Percentiles rank a stretch among this genome's conserved stretches.
phyloP scores from a whole-genome alignment of 2,797 vertebrate genomes.

The Tenualosa ilisha region DNA sequence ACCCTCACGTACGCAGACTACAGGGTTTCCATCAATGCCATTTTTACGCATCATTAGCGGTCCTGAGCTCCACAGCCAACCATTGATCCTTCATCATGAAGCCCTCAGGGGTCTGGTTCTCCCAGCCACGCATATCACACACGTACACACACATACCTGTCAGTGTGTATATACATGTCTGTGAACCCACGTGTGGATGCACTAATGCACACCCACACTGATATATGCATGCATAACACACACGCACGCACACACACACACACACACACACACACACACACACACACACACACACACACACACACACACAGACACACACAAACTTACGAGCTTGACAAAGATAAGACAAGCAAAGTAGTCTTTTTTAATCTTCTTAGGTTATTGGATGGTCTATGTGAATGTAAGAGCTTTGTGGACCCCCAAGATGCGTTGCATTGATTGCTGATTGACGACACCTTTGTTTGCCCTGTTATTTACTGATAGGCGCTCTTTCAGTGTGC shows the following conservation, averaged over 20 bases:
- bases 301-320: slow-evolving; percentile 11
- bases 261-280: slow-evolving; percentile 26
- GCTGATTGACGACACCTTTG: not conserved
- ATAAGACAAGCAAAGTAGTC: not conserved
- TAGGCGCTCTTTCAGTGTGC: not conserved
- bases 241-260: not conserved
- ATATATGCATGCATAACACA: not conserved
- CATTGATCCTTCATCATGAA: not conserved
- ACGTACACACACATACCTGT: not conserved
- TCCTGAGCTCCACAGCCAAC: not conserved
- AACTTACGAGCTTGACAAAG: not conserved
- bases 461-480: not conserved
- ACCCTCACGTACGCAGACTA: not conserved
- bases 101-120: not conserved
- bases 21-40: slow-evolving; percentile 28
- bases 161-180: not conserved
- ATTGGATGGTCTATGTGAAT: not conserved
- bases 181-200: not conserved
- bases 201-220: slow-evolving; percentile 24
- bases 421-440: not conserved
- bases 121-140: not conserved
- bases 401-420: not conserved
- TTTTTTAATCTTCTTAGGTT: not conserved
- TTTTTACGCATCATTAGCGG: slow-evolving; percentile 30
- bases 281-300: slow-evolving; percentile 27